These are phyloP conservation scores for Neomicropteryx cornuta DNA, from an alignment of 1,140 invertebrate species.

Conservation along the genomic window DNA sequence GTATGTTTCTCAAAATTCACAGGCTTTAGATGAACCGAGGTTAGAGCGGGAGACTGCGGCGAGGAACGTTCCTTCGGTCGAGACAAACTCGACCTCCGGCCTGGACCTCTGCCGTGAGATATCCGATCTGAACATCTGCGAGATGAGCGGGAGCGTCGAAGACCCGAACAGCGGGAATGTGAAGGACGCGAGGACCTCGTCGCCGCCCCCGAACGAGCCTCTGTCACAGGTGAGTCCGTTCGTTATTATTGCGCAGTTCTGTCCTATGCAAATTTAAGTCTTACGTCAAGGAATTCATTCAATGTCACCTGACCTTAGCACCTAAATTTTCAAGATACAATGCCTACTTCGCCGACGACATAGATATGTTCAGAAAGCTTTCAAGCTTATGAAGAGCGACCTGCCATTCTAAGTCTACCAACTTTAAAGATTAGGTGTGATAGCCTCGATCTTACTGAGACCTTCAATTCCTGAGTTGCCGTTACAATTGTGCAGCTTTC, in stretches of 20 bases:
- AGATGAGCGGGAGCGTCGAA: conserved; percentile 9
- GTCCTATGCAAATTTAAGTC: background rate
- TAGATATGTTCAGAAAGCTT: no score
- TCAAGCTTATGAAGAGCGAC: no score
- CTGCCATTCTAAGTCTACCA: no score
- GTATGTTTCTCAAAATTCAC: conserved; percentile 12
- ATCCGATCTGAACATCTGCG: conserved; percentile 9
- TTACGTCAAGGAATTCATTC: background rate
- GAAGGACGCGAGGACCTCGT: background rate
- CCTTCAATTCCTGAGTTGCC: no score
- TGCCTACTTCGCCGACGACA: no score
- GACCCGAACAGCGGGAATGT: conserved; percentile 4
- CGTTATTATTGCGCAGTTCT: background rate
- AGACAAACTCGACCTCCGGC: conserved; percentile 4
- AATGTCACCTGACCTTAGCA: background rate
- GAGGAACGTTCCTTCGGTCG: conserved; percentile 4
- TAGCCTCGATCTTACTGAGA: no score
- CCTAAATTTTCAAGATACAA: background rate
- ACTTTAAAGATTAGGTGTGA: no score
- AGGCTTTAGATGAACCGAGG: no score
- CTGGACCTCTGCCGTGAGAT: conserved; percentile 8
- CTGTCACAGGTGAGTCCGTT: background rate
- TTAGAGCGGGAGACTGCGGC: conserved; percentile 6
- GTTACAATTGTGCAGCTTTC: no score
- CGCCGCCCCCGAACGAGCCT: background rate